Conservation (phyloP, 2,888 invertebrate genomes). For the Sminthurinus aureus region DNA sequence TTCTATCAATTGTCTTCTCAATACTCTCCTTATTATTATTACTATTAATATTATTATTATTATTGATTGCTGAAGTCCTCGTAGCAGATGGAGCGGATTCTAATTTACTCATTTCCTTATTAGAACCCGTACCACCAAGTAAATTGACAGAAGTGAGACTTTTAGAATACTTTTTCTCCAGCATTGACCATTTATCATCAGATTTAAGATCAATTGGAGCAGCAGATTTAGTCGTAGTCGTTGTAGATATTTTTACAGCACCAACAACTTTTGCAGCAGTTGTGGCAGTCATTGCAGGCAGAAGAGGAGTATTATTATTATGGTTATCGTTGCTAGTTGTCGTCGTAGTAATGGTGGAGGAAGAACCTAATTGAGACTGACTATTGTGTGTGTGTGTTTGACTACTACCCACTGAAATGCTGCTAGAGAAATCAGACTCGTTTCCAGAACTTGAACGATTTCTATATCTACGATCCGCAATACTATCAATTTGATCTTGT, state of each 20-base stretch:
- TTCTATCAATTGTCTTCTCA: slow-evolving; percentile 58
- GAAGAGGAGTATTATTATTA: not conserved
- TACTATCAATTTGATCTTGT: not conserved
- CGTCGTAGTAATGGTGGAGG: slow-evolving; percentile 27
- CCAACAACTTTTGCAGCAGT: slow-evolving; percentile 20
- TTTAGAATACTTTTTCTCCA: slow-evolving; percentile 61
- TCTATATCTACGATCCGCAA: slow-evolving; percentile 43
- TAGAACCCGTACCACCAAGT: slow-evolving; percentile 42
- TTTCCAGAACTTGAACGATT: slow-evolving; percentile 58
- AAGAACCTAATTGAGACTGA: not conserved
- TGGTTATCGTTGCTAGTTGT: slow-evolving; percentile 36
- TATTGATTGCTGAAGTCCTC: not conserved
- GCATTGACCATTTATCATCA: slow-evolving; percentile 58
- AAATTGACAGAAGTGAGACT: slow-evolving; percentile 58
- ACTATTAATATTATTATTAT: not conserved
- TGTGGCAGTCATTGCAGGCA: not conserved
- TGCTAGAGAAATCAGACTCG: slow-evolving; percentile 57
- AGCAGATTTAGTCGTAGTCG: not conserved
- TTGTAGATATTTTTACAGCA: not conserved
- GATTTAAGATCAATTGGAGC: not conserved
- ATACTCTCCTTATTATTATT: slow-evolving; percentile 46
- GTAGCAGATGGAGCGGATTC: not conserved
- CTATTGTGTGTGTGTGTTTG: not conserved
- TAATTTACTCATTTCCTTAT: not conserved
- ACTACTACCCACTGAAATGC: slow-evolving; percentile 47